Base-by-base conservation (phyloP, 2,113 vertebrate genomes). In the Cnemophilus loriae region DNA sequence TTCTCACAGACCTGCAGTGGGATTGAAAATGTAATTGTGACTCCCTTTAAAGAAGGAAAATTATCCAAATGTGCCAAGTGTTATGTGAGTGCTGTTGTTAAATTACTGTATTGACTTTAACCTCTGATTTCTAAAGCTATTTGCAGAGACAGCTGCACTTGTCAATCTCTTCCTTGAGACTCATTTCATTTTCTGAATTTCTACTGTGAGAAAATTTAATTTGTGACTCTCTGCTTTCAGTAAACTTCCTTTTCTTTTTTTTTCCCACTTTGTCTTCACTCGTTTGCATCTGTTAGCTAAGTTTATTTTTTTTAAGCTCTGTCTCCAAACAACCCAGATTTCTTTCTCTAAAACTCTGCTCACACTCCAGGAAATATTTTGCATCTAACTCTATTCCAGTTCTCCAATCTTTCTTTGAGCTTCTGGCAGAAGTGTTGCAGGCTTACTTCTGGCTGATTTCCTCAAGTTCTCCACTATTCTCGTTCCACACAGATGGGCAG, bases 121-220 rank as follows among this genome's bases (percentile, higher is more conserved):
- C 21, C 18, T 59, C 56, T 81, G 50, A 39, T 84, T 94, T 39
- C 23, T 74, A 67, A 70, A 12, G 8, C 14, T 67, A 35, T 57
- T 81, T 70, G n/a, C 20, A 84, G 79, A 73, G 23, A 35, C 8
- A 92, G 35, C 56, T 96, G 63, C 82, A 77, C 39, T 87, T 69
- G 57, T 85, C 79, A 74, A 37, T 92, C 91, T 96, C 85, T 95
- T 97, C 12, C 63, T 92, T 52, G 85, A 83, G 56, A 63, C 49
- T 81, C 44, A 85, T 95, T 94, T 91, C 2, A 95, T 97, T 92
- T 92, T 93, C 96, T 93, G 96, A 76, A 92, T 89, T 94, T 94
- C 65, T 71, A 16, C 53, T 60, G 53, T 95, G 76, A 96, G 60
- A 93, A 94, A 94, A 89, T 56, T 60, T 90, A 23, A 73, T 95